phyloP scores from a whole-genome alignment of 1,140 invertebrate species.

The Dreissena rostriformis region DNA sequence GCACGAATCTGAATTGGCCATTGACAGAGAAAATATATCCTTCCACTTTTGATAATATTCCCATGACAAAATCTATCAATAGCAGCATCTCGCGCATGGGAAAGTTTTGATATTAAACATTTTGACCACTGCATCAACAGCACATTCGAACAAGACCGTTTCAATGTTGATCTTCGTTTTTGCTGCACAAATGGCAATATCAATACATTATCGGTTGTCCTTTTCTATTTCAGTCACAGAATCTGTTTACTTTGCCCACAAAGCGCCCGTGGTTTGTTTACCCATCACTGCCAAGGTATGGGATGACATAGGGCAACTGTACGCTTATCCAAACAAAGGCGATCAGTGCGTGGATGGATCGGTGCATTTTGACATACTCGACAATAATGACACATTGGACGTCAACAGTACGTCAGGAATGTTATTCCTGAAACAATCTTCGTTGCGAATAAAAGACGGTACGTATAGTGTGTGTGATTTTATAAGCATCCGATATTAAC shows the following conservation, averaged over 20 bases:
- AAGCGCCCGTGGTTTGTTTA: constrained; percentile 30
- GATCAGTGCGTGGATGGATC: neutral
- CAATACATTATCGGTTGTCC: too few relatives aligned
- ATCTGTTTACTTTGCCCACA: constrained; percentile 43
- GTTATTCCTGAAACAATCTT: neutral
- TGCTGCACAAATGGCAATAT: too few relatives aligned
- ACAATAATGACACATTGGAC: neutral
- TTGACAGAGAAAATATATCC: too few relatives aligned
- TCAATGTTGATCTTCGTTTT: too few relatives aligned
- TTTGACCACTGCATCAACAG: too few relatives aligned
- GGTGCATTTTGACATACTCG: neutral
- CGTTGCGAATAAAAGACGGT: neutral
- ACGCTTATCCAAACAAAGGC: constrained; percentile 10
- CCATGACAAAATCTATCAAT: too few relatives aligned
- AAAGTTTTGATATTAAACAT: too few relatives aligned
- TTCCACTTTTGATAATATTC: too few relatives aligned
- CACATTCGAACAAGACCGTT: too few relatives aligned
- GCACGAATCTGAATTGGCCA: too few relatives aligned
- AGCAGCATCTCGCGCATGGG: too few relatives aligned
- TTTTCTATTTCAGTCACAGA: constrained; percentile 19
- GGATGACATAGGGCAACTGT: constrained; percentile 18
- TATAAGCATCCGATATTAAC: neutral
- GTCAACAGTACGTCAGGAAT: neutral
- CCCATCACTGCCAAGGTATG: constrained; percentile 8
- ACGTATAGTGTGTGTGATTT: neutral